A percentile compares a stretch with the other conserved stretches of the same genome.
phyloP scores from a whole-genome alignment of 2,797 vertebrate species.

The Decapterus maruadsi region DNA sequence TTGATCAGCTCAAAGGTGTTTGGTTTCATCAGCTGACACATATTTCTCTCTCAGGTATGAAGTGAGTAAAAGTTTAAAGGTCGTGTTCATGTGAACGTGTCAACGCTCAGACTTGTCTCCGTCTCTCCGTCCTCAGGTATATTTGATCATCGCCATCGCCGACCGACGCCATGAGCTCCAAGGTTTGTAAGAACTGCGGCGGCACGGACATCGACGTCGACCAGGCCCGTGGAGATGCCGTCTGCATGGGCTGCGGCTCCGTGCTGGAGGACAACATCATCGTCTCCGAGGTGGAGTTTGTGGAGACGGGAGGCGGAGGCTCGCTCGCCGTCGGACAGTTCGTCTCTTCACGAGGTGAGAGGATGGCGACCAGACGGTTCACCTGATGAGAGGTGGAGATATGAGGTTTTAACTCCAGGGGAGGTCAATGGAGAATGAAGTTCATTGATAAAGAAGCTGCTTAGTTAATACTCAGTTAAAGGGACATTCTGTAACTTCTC shows the following conservation, averaged over 20 bases:
- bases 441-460: no score
- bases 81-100: background rate
- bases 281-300: slow-evolving; percentile 97
- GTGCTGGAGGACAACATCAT: slow-evolving; percentile 99
- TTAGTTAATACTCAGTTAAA: no score
- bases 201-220: slow-evolving; percentile 94
- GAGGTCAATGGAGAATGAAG: no score
- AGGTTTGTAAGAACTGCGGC: slow-evolving; percentile 91
- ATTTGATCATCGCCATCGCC: background rate
- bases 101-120: background rate
- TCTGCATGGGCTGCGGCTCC: slow-evolving; percentile 95
- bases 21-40: background rate
- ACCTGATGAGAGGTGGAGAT: background rate
- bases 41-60: background rate
- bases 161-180: slow-evolving; percentile 86
- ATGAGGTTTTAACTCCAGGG: no score
- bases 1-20: background rate
- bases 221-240: slow-evolving; percentile 92
- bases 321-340: slow-evolving; percentile 95
- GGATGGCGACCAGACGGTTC: slow-evolving; percentile 58
- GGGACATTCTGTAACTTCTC: no score
- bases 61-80: no score
- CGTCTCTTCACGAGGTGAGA: slow-evolving; percentile 92
- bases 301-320: slow-evolving; percentile 93
- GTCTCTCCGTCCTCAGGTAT: slow-evolving; percentile 28